Base-by-base conservation (phyloP, 2,888 invertebrate genomes). In the Dicranocentrus wangi region DNA sequence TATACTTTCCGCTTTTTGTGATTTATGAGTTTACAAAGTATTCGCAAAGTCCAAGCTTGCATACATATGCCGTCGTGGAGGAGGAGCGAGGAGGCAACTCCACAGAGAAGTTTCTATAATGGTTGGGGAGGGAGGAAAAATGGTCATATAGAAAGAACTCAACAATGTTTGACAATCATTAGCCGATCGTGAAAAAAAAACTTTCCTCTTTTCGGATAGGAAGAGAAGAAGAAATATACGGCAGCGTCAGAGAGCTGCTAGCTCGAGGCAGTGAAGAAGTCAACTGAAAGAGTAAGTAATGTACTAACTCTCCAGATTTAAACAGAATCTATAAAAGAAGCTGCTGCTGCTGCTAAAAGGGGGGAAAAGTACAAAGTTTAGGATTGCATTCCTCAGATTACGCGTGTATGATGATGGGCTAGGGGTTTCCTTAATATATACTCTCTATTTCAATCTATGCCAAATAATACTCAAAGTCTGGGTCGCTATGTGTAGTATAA, bases 81-180 rank as follows among this genome's bases (percentile, higher is more conserved):
- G 25, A 21, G 21, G 21, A 55, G 2, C 23, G 25, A 21, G n/a
- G n/a, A 55, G 55, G 21, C 3, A 55, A 21, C 47, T 47, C 17
- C n/a, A 3, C 8, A n/a, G 60, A 28, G 60, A 15, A 32, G 2
- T 10, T 3, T 15, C n/a, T 47, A 2, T 47, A 47, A 47, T 47
- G 47, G 47, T 21, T 55, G 21, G n/a, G 27, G 51, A 47, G 3
- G 25, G 8, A 42, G 19, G 2, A 8, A 27, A 39, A 47, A 51
- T 58, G 66, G 75, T 66, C 75, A 75, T 53, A 70, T 8, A 58
- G 58, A 69, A 69, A 69, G 58, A 66, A 58, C 72, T 79, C 75
- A 79, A 61, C 77, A 82, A 71, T 84, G 82, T 84, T 85, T 85
- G 81, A 82, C 82, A 85, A 84, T 85, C 85, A 85, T 85, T 85